Base-by-base conservation (phyloP, 2,888 invertebrate species). In the Microdon myrmicae region DNA sequence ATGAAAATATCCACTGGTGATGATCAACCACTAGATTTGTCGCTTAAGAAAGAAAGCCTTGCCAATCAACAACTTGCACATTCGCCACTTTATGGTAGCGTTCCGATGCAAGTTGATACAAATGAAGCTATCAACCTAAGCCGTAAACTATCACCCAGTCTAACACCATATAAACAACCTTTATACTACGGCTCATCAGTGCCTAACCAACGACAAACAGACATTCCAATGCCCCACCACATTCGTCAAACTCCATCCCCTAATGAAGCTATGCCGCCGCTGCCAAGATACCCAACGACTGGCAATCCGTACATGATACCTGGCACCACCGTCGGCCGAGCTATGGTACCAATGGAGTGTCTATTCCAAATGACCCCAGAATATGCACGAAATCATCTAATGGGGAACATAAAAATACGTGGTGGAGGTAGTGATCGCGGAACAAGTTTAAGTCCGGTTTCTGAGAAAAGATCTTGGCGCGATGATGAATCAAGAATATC, bases 1-100 rank as follows among this genome's bases (percentile, higher is more conserved):
- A 4, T 38, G 0, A 64, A 64, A 31, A 26, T 45, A 2, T 10
- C 41, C 5, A 61, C 31, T 4, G 58, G 67, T 6, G 78, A 78
- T 32, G 93, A 94, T 72, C 90, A 94, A 75, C 96, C 97, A 0
- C 81, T 97, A 49, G 96, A 97, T 80, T 83, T 97, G 69, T 94
- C 94, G 2, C 87, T 93, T 3, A 94, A 93, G 74, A 90, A 89
- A 71, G 86, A 85, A 3, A 82, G 78, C 53, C 83, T 9, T 77
- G 82, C 13, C 82, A 70, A 39, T 4, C 55, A 59, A 8, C 45
- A 67, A 9, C 68, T 68, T 12, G 68, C 67, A 19, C 70, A 70
- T 34, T 88, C 88, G 9, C 88, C 88, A 1, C 77, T 83, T 8
- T 84, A 79, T 45, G 78, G 86, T 71, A 84, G 86, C 72, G 82